A percentile compares a stretch with the other conserved stretches of the same genome.
Conservation (phyloP, 2,797 vertebrate genomes). For the Pipistrellus pygmaeus region DNA sequence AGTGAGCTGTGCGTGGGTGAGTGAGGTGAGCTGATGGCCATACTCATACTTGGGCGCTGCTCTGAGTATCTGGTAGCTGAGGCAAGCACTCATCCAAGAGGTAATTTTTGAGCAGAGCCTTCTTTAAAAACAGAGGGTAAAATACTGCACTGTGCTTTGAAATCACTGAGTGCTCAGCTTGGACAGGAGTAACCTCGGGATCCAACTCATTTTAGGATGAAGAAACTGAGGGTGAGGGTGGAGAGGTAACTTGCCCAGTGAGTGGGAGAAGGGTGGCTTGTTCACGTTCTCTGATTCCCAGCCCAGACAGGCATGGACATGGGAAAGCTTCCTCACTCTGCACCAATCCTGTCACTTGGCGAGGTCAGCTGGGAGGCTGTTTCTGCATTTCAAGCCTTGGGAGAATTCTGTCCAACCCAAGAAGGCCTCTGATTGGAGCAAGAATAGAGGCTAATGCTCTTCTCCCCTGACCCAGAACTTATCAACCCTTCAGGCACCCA, state of each 20-base stretch:
- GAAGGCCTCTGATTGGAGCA: neutral
- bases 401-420: neutral
- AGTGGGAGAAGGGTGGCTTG: neutral
- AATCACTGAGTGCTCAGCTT: neutral
- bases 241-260: neutral
- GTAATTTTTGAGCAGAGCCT: neutral
- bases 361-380: neutral
- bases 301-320: neutral
- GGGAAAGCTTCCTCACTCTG: neutral
- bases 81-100: neutral
- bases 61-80: neutral
- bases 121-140: neutral
- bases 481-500: neutral
- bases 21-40: neutral
- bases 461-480: neutral
- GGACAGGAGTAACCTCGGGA: neutral
- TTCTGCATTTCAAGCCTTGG: neutral
- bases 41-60: too few relatives aligned
- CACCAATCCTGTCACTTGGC: neutral
- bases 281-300: neutral
- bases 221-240: neutral
- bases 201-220: neutral
- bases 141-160: neutral
- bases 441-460: neutral
- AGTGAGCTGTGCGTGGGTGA: neutral